A percentile compares a stretch with the other conserved stretches of the same genome.
Conservation (phyloP, 1,140 invertebrate genomes). For the Acromyrmex heyeri region DNA sequence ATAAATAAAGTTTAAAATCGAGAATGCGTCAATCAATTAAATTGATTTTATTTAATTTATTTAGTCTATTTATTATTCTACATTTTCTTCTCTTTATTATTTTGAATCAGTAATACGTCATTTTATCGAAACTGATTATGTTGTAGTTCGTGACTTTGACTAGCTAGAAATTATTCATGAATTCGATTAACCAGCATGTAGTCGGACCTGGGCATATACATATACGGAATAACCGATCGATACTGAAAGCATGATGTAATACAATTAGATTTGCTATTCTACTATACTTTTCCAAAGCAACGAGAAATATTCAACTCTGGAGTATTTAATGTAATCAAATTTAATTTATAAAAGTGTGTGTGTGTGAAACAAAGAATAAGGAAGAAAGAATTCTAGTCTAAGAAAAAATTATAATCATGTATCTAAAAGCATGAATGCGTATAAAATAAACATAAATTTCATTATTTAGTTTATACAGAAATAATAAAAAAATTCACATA, state of each 20-base stretch:
- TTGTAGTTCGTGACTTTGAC: slow-evolving; percentile 31
- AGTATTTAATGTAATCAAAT: slow-evolving; percentile 14
- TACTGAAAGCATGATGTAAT: slow-evolving; percentile 3
- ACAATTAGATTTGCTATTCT: slow-evolving; percentile 21
- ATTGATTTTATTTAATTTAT: neutral
- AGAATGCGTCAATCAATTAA: slow-evolving; percentile 20
- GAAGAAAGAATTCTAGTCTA: neutral
- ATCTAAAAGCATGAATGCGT: neutral
- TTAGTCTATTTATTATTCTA: slow-evolving; percentile 1
- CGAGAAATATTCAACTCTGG: neutral
- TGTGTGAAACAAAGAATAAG: neutral
- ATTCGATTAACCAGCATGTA: slow-evolving; percentile 48
- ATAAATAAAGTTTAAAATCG: neutral
- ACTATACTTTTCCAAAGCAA: slow-evolving; percentile 22
- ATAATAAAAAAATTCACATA: neutral
- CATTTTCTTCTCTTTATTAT: slow-evolving; percentile 24
- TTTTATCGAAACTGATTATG: slow-evolving; percentile 22
- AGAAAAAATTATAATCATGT: neutral
- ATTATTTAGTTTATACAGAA: neutral
- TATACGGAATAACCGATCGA: slow-evolving; percentile 30
- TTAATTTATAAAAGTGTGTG: neutral
- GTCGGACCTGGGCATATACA: neutral
- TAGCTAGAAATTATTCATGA: slow-evolving; percentile 57
- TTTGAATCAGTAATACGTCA: slow-evolving; percentile 44
- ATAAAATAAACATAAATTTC: no score